These are phyloP conservation scores for Anagyrus pseudococci DNA, from an alignment of 2,888 invertebrate genomes.

Conservation along the genomic window DNA sequence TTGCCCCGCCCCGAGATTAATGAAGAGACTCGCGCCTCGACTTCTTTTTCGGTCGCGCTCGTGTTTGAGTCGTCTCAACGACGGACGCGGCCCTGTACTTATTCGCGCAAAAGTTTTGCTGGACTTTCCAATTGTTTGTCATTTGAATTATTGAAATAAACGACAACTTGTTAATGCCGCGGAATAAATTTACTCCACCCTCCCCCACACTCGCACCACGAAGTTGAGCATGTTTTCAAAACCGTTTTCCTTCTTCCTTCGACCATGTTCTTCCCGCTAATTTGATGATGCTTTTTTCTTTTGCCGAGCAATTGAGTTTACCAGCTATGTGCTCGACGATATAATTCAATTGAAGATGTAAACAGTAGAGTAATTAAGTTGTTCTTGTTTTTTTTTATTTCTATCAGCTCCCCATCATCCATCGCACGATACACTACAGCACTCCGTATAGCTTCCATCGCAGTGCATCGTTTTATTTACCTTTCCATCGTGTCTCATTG, in stretches of 20 bases:
- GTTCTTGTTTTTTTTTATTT: too few species aligned
- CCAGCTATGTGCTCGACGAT: too few species aligned
- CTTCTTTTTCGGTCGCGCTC: slow-evolving; percentile 10
- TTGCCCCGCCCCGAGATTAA: too few species aligned
- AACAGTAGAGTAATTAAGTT: background rate
- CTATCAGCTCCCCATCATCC: slow-evolving; percentile 1
- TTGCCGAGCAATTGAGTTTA: too few species aligned
- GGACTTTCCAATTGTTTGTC: background rate
- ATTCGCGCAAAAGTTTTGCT: background rate
- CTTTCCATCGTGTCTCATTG: slow-evolving; percentile 39
- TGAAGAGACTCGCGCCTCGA: slow-evolving; percentile 7
- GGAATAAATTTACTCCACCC: too few species aligned
- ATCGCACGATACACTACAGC: background rate
- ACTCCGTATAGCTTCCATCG: slow-evolving; percentile 4
- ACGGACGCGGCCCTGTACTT: background rate
- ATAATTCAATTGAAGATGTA: background rate
- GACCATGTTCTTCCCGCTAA: too few species aligned
- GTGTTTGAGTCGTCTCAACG: background rate
- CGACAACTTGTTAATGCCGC: too few species aligned
- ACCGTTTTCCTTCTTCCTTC: too few species aligned
- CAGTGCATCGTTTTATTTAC: slow-evolving; percentile 10
- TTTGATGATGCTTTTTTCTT: too few species aligned
- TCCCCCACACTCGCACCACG: too few species aligned
- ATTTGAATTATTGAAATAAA: background rate
- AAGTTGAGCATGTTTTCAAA: too few species aligned